phyloP scores from a whole-genome alignment of 2,797 vertebrate genomes.

The Sebastes cheni region DNA sequence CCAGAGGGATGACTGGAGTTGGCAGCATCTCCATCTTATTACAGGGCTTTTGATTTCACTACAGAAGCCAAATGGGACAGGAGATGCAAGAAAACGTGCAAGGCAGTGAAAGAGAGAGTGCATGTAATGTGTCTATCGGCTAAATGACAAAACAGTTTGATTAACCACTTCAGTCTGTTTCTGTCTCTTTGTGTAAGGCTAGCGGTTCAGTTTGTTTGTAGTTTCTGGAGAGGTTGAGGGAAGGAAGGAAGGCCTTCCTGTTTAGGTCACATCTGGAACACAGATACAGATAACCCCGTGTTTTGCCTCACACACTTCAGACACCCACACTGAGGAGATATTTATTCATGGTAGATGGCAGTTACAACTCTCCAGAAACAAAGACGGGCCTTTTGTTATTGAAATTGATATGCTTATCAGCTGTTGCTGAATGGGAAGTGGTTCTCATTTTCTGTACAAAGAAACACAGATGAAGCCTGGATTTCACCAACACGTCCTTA shows the following conservation, averaged over 20 bases:
- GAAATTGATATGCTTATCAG: slow-evolving; percentile 19
- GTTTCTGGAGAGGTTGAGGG: slow-evolving; percentile 10
- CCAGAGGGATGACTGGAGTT: slow-evolving; percentile 58
- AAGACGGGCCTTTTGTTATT: slow-evolving; percentile 13
- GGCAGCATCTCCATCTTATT: slow-evolving; percentile 66
- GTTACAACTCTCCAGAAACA: slow-evolving; percentile 14
- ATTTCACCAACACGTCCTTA: background rate
- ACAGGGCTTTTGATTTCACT: slow-evolving; percentile 63
- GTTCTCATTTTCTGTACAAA: slow-evolving; percentile 14
- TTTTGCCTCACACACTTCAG: slow-evolving; percentile 1
- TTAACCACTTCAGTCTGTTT: slow-evolving; percentile 19
- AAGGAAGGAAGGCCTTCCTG: background rate
- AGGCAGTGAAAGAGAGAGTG: slow-evolving; percentile 29
- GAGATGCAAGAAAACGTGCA: slow-evolving; percentile 55
- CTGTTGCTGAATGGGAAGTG: background rate
- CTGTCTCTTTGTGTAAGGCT: slow-evolving; percentile 3
- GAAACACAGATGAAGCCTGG: background rate
- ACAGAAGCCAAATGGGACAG: slow-evolving; percentile 61
- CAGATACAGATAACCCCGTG: background rate
- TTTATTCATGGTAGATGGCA: background rate
- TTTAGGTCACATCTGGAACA: slow-evolving; percentile 28
- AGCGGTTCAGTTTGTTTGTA: background rate
- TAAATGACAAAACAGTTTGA: slow-evolving; percentile 46
- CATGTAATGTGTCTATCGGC: slow-evolving; percentile 41
- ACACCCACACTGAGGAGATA: background rate